phyloP scores from a whole-genome alignment of 2,113 vertebrate genomes.

The Erpornis zantholeuca region DNA sequence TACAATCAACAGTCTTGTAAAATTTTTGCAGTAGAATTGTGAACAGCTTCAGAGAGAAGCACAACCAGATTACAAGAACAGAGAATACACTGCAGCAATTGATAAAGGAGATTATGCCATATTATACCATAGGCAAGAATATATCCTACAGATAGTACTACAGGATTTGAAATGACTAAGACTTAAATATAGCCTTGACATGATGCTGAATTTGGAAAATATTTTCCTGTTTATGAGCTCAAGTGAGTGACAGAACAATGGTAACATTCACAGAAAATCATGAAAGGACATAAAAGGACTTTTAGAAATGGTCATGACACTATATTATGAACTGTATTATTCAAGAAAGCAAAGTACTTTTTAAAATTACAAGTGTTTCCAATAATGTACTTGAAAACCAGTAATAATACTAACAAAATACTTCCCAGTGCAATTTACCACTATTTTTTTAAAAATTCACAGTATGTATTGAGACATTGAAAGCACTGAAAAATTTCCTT shows the following conservation, averaged over 20 bases:
- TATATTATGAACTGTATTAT: neutral
- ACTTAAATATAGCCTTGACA: neutral
- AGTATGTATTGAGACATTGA: neutral
- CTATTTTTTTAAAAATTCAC: neutral
- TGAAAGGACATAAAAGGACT: neutral
- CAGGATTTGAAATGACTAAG: neutral
- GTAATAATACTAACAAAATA: neutral
- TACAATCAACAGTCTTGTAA: neutral
- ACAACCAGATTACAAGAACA: neutral
- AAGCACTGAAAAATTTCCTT: neutral
- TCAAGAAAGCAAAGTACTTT: neutral
- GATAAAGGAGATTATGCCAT: neutral
- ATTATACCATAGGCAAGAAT: neutral
- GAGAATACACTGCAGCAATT: neutral
- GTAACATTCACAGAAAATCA: constrained; percentile 14
- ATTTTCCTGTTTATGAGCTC: constrained; percentile 36
- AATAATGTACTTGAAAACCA: neutral
- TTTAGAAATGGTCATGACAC: neutral
- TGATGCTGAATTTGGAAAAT: neutral
- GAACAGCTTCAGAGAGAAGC: neutral
- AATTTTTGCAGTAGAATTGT: neutral
- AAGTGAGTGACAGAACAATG: neutral
- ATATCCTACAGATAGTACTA: neutral
- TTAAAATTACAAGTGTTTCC: neutral
- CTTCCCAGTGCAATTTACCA: neutral